Base-by-base conservation (phyloP, 2,888 invertebrate species). In the Syritta pipiens region DNA sequence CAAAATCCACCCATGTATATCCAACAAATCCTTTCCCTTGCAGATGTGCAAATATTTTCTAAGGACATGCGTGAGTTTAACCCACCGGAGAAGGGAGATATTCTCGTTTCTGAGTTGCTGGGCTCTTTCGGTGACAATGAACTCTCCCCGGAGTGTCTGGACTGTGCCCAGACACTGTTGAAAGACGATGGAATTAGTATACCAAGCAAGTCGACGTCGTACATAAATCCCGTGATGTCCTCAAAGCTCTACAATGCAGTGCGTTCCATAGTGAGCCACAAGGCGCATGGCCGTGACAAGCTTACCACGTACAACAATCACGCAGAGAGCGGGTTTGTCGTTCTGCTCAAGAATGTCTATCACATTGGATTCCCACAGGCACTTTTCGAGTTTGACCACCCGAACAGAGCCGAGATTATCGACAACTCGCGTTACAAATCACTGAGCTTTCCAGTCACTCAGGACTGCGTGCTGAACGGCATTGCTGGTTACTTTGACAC, bases 121-220 rank as follows among this genome's bases (percentile, higher is more conserved):
- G 99, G 94, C 0, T 98, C 98, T 1, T 99, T 99, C 91, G 98
- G 98, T 14, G 99, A 99, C 88, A 99, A 99, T 88, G 99, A 99
- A 90, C 91, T 99, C 7, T 97, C 98, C 0, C 99, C 99, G 0
- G 99, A 99, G 89, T 99, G 98, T 88, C 90, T 99, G 51, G 98
- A 98, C 89, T 97, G 98, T 1, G 97, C 97, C 1, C 95, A 97
- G 83, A 92, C 94, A 32, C 93, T 97, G 82, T 89, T 98, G 3
- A 94, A 94, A 90, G 91, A 93, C 17, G 94, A 93, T 86, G 98
- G 98, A 14, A 93, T 98, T 81, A 97, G 96, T 84, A 98, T 99
- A 88, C 99, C 99, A 0, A 90, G 89, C 82, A 92, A 93, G 53
- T 99, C 99, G 85, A 96, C 94, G 0, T 99, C 98, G 0, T 97